phyloP scores from a whole-genome alignment of 2,113 vertebrate species.

The Leucosticte australis region DNA sequence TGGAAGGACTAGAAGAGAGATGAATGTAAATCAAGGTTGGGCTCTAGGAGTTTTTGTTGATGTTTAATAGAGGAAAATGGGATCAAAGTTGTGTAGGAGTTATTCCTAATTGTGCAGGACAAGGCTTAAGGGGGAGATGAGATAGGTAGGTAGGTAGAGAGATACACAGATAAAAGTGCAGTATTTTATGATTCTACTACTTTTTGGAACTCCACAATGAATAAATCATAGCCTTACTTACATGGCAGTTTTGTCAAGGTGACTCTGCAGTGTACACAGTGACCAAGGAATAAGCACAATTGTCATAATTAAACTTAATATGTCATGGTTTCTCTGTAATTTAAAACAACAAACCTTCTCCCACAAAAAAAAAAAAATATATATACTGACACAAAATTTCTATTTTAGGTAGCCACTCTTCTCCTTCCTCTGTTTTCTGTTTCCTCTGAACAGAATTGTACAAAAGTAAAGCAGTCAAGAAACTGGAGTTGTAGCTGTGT shows the following conservation, averaged over 20 bases:
- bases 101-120: not conserved
- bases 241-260: not conserved
- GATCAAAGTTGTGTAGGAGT: not conserved
- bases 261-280: not conserved
- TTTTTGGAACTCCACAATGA: not conserved
- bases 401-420: not conserved
- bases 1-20: not conserved
- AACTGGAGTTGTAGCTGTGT: not conserved
- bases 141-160: not conserved
- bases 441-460: not conserved
- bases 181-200: not conserved
- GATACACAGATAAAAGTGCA: not conserved
- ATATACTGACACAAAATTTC: not conserved
- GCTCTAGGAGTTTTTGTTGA: not conserved
- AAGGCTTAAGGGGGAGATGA: not conserved
- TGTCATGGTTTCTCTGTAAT: not conserved
- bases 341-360: not conserved
- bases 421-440: not conserved
- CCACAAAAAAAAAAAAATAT: not conserved
- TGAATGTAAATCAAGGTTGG: not conserved
- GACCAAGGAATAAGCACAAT: not conserved
- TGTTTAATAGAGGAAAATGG: not conserved
- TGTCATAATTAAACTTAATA: not conserved
- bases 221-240: not conserved
- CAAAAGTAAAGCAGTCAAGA: not conserved